Percentiles rank a stretch among this genome's conserved stretches.
Evolutionary conservation across 37 sponge, comb jelly and placozoan species (phyloP).

Genomic region (Halichondria panicea): DNA sequence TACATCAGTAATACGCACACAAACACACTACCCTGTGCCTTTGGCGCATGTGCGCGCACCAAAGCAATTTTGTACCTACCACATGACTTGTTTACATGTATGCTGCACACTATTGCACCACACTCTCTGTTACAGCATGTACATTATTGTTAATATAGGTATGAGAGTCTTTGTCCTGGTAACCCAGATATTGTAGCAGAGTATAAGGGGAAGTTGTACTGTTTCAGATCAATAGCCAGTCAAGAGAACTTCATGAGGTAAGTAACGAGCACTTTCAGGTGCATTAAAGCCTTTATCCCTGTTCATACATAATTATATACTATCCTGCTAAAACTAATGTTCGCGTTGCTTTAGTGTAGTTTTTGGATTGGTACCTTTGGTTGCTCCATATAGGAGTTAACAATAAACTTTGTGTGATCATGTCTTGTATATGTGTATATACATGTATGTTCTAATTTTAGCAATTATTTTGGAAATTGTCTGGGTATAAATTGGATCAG

Average conservation of each 20-base stretch:
- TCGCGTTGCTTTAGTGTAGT: not conserved
- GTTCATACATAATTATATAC: not conserved
- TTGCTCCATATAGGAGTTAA: not conserved
- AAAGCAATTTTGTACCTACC: no score
- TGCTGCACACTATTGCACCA: not conserved
- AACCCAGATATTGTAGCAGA: constrained; percentile 60
- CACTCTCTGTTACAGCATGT: not conserved
- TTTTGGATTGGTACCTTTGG: not conserved
- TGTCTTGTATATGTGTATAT: not conserved
- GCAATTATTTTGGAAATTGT: no score
- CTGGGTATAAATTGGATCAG: no score
- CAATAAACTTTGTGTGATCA: not conserved
- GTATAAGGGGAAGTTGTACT: constrained; percentile 80
- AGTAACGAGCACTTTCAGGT: not conserved
- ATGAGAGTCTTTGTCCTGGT: constrained; percentile 85
- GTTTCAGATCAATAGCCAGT: constrained; percentile 64
- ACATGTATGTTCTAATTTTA: no score
- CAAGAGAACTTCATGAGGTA: constrained; percentile 86
- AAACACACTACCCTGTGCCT: no score
- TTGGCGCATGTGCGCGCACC: no score
- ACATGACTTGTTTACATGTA: not conserved
- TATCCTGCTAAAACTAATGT: not conserved
- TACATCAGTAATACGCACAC: no score
- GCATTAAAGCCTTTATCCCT: not conserved
- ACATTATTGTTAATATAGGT: constrained; percentile 48